These are phyloP conservation scores for Rhynchonycteris naso DNA, from an alignment of 2,797 vertebrate species.

Conservation along the genomic window DNA sequence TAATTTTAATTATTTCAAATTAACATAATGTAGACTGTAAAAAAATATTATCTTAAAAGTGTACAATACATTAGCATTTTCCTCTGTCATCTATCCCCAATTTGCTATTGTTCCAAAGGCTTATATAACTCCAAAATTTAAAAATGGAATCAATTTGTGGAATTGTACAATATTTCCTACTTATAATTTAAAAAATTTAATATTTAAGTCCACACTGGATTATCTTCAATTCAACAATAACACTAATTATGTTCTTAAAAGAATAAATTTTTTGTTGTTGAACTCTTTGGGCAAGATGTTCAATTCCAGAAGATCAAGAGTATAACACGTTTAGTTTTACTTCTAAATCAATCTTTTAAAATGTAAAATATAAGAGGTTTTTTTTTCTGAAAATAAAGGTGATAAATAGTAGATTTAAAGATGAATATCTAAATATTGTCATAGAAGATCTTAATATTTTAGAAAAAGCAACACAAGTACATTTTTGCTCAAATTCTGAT, in stretches of 20 bases:
- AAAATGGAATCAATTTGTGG: not conserved
- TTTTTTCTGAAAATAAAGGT: not conserved
- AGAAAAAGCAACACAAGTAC: not conserved
- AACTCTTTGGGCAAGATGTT: not conserved
- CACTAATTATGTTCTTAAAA: not conserved
- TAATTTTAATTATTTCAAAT: no score
- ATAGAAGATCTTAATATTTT: not conserved
- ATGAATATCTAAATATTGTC: not conserved
- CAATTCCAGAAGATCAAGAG: not conserved
- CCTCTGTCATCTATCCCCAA: not conserved
- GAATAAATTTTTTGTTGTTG: not conserved
- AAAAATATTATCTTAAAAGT: constrained; percentile 18
- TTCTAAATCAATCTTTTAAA: not conserved
- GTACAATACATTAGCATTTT: not conserved
- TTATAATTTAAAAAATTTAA: not conserved
- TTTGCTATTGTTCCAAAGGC: not conserved
- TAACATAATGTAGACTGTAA: not conserved
- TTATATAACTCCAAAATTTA: not conserved
- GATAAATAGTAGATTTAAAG: not conserved
- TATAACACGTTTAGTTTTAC: not conserved
- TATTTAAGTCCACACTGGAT: not conserved
- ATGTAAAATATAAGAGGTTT: not conserved
- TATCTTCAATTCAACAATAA: not conserved
- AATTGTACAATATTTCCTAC: not conserved
- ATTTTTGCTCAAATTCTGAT: not conserved